Evolutionary conservation across 2,888 invertebrate genomes (phyloP).

Genomic region (Ephialtes manifestator): DNA sequence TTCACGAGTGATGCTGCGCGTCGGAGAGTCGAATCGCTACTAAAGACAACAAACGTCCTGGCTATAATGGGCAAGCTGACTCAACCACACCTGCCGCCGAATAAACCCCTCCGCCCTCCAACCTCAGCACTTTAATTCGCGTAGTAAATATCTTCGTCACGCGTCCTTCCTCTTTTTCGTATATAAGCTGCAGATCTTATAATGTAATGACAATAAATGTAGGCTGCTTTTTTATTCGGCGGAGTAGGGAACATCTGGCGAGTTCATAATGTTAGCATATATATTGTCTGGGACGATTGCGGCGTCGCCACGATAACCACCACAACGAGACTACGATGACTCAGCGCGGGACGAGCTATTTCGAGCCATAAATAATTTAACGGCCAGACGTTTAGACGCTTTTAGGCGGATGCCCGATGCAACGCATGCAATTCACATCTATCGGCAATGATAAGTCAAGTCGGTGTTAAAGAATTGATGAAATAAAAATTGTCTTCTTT

Average conservation of each 20-base stretch:
- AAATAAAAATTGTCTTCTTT: not conserved
- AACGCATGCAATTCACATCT: constrained; percentile 8
- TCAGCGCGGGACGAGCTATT: constrained; percentile 46
- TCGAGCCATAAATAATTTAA: constrained; percentile 62
- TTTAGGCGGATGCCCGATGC: constrained; percentile 7
- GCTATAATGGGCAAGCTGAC: constrained; percentile 83
- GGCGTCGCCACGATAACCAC: constrained; percentile 18
- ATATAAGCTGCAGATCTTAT: not conserved
- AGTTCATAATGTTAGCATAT: not conserved
- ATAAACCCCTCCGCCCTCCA: constrained; percentile 28
- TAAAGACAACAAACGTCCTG: constrained; percentile 83
- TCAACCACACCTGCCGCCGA: constrained; percentile 82
- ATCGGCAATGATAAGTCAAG: not conserved
- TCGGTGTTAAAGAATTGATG: not conserved
- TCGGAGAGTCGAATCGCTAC: constrained; percentile 79
- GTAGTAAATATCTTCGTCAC: not conserved
- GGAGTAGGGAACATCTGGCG: constrained; percentile 1
- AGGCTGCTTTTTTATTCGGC: not conserved
- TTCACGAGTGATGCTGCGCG: constrained; percentile 70
- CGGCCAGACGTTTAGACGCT: constrained; percentile 24
- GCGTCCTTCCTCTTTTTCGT: not conserved
- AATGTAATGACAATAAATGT: not conserved
- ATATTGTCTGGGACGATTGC: constrained; percentile 14
- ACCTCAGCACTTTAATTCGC: constrained; percentile 17
- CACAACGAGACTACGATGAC: constrained; percentile 22